Percentiles rank a stretch among this genome's conserved stretches.
Conservation (phyloP, 1,140 invertebrate species). For the Mya arenaria region DNA sequence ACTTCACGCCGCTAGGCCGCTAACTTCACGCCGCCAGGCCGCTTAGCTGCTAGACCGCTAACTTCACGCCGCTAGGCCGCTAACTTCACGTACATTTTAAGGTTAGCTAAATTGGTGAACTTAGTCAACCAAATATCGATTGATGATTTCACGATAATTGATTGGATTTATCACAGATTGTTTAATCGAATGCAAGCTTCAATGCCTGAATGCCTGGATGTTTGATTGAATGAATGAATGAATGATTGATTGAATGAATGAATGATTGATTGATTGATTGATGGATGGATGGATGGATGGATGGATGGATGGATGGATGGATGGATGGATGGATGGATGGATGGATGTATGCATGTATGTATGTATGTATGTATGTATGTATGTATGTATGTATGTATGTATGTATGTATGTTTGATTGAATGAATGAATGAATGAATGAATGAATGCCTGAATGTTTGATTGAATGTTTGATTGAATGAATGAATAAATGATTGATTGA, state of each 20-base stretch:
- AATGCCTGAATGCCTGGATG: no score
- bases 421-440: neutral
- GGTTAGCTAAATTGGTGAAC: no score
- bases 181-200: no score
- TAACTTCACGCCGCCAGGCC: no score
- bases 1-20: no score
- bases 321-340: neutral
- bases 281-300: neutral
- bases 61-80: no score
- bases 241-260: neutral
- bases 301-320: neutral
- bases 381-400: neutral
- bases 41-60: no score
- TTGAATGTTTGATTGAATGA: neutral
- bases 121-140: no score
- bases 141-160: no score
- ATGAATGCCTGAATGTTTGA: neutral
- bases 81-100: no score
- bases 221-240: neutral
- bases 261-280: no score
- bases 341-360: neutral
- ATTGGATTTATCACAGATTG: no score
- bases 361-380: neutral
- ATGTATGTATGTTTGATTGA: neutral
- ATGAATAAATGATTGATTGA: neutral